Base-by-base conservation (phyloP, 2,888 invertebrate species). In the Anarsia innoxiella region DNA sequence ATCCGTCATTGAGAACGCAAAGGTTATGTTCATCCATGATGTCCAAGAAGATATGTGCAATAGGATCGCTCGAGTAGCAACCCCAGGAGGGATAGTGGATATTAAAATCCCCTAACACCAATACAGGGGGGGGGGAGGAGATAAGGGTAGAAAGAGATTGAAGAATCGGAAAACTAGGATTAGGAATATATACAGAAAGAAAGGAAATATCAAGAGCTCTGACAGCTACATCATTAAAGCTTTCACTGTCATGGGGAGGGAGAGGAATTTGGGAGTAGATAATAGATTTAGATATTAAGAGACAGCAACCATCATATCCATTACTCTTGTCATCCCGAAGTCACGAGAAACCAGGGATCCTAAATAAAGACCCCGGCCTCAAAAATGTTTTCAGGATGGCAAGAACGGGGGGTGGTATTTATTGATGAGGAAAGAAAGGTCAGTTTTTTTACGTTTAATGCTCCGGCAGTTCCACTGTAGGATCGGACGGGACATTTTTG, bases 61-160 rank as follows among this genome's bases (percentile, higher is more conserved):
- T 39, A 27, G 1, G 30, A 16, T 16, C 30, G 15, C 14, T 23
- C 12, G 26, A 35, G 30, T 40, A 15, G 9, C 23, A 37, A 4
- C 40, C 44, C 42, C 40, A 44, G 1, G 16, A n/a, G 25, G 23
- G 29, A 12, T 41, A 37, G 23, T 43, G 39, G n/a, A 29, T 12
- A 16, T 44, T 41, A 12, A 44, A 37, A 28, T 44, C 37, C 6
- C 39, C 37, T 25, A 45, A n/a, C 6, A 42, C 15, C 12, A 44
- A 2, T n/a, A 38, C 10, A 12, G 42, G 38, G 4, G 1, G 2
- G 8, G 34, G 36, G 4, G 27, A 12, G 9, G 36, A 23, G 3
- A 40, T 8, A 2, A 43, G 39, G 6, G 38, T 23, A 3, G 2
- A 10, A 1, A 46, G 15, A 2, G 38, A 38, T 9, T 28, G 23